A percentile compares a stretch with the other conserved stretches of the same genome.
Conservation (phyloP, 2,113 vertebrate species). For the Pristiophorus japonicus region DNA sequence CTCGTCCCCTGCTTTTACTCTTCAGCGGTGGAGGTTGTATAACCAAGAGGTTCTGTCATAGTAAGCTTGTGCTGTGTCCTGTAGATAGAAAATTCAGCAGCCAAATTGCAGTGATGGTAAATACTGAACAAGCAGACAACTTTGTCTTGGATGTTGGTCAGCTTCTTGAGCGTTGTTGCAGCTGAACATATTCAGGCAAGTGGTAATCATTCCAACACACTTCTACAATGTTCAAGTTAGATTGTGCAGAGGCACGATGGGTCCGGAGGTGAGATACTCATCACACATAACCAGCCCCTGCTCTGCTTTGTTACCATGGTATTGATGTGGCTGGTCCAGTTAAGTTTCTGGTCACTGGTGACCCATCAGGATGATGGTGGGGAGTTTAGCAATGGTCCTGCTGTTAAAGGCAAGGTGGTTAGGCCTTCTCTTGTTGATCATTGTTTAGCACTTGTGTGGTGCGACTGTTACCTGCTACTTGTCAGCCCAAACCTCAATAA, state of each 20-base stretch:
- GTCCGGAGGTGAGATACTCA: not conserved
- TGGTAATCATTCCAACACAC: not conserved
- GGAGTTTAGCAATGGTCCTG: not conserved
- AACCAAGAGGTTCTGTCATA: not conserved
- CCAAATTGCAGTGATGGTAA: not conserved
- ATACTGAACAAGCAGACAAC: not conserved
- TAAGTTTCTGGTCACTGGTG: not conserved
- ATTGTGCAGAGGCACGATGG: not conserved
- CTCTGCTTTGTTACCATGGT: too few species aligned
- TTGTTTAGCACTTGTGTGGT: not conserved
- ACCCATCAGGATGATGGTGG: not conserved
- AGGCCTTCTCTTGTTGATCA: not conserved
- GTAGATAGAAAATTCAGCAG: not conserved
- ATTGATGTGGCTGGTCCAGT: too few species aligned
- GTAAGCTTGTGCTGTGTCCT: not conserved
- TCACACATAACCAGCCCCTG: not conserved
- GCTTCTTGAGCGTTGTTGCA: too few species aligned
- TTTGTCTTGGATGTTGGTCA: not conserved
- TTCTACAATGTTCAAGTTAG: not conserved
- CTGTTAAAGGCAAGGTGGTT: not conserved
- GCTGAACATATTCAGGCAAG: not conserved
- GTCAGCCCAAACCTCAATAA: not conserved
- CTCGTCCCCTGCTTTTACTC: too few species aligned
- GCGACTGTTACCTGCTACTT: not conserved
- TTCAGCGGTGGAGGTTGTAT: not conserved